Evolutionary conservation across 92 coral and sea anemone species (phyloP).

Genomic region (Phenganax stokvisi): DNA sequence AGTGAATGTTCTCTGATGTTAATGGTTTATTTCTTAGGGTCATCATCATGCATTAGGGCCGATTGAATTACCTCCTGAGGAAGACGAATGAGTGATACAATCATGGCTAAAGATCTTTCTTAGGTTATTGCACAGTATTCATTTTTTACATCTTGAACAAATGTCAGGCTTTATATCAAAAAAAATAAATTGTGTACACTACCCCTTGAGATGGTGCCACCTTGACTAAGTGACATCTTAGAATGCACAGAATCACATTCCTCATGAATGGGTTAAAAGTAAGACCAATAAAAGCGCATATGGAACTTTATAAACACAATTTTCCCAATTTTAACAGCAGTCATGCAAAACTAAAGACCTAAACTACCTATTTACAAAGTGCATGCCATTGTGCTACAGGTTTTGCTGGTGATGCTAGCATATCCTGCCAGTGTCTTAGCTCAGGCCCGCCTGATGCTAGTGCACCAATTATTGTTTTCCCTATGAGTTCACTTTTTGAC

Average conservation of each 20-base stretch:
- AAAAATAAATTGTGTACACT: too few species aligned
- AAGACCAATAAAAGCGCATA: too few species aligned
- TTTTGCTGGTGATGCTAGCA: conserved; percentile 86
- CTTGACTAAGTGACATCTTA: too few species aligned
- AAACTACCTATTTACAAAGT: conserved; percentile 53
- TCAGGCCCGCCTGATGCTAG: conserved; percentile 80
- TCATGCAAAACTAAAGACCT: too few species aligned
- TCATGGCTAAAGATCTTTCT: background rate
- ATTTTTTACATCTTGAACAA: too few species aligned
- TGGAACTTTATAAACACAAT: too few species aligned
- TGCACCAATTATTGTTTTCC: conserved; percentile 95
- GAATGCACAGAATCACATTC: too few species aligned
- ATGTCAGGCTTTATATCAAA: too few species aligned
- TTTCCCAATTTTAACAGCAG: too few species aligned
- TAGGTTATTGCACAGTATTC: background rate
- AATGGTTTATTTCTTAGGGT: conserved; percentile 2
- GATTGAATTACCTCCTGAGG: conserved; percentile 42
- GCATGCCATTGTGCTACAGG: conserved; percentile 98
- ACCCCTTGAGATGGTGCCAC: too few species aligned
- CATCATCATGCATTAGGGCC: conserved; percentile 43
- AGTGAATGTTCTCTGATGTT: too few species aligned
- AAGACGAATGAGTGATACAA: conserved; percentile 21
- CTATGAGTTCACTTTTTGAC: conserved; percentile 91
- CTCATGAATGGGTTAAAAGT: too few species aligned
- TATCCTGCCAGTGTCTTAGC: conserved; percentile 88